Base-by-base conservation (phyloP, 1,140 invertebrate genomes). In the Cheumatopsyche charites region DNA sequence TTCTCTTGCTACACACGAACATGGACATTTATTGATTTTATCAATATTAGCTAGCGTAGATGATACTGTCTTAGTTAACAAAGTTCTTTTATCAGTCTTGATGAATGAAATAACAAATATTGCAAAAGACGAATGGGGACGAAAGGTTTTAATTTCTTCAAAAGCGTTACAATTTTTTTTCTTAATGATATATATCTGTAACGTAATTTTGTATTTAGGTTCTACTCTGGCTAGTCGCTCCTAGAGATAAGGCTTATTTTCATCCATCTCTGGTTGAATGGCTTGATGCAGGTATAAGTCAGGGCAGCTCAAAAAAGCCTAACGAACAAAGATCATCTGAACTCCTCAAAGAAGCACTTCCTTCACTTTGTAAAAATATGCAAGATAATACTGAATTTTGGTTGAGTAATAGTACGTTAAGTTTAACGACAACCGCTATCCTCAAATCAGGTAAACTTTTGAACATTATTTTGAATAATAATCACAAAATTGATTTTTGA, bases 21-120 rank as follows among this genome's bases (percentile, higher is more conserved):
- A 94, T 78, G 95, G 94, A 0, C 91, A 96, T 79, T 81, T 93
- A 17, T 88, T 94, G 7, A 80, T 98, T 29, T 83, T 97, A 67
- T 89, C 93, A 0, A 85, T 98, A 55, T 90, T 98, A 74, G 95
- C 98, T 79, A 87, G 88, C n/a, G 90, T 96, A 0, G 97, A 98
- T 82, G 96, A 98, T 77, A 98, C 96, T 1, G 90, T 94, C 58
- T 82, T 98, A 0, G 85, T 97, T 19, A 92, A 92, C 75, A 97
- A 98, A 82, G 88, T 90, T 12, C 88, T 94, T 49, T 82, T 94
- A 17, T 82, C 90, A 63, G 91, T 94, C 77, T 81, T 98, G 58
- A 81, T 92, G 25, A 88, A 86, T 6, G 88, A 92, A 78, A 77
- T 95, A 0, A 84, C 88, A 47, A 89, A 91, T 21, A 84, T 98